These are phyloP conservation scores for Drosophila littoralis DNA, from an alignment of 1,140 invertebrate species.

Conservation along the genomic window DNA sequence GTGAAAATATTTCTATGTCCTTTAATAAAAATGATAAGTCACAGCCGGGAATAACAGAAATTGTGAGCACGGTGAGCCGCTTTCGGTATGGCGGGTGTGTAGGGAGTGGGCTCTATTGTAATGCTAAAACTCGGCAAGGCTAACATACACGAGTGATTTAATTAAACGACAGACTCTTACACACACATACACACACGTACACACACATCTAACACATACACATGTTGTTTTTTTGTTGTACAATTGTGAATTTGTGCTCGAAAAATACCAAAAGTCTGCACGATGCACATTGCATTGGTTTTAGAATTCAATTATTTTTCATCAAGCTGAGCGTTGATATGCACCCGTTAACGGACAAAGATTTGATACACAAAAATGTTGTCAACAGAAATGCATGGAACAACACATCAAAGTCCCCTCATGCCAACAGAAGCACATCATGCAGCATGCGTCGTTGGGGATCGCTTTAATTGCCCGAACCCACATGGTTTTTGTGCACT, in stretches of 20 bases:
- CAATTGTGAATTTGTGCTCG: constrained; percentile 26
- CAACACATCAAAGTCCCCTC: no score
- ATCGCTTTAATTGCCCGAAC: no score
- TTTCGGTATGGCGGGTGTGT: neutral
- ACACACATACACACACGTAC: constrained; percentile 7
- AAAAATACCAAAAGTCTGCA: constrained; percentile 4
- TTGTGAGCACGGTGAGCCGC: constrained; percentile 4
- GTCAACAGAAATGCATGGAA: no score
- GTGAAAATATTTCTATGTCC: constrained; percentile 60
- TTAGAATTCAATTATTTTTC: constrained; percentile 11
- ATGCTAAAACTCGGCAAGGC: constrained; percentile 48
- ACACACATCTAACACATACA: neutral
- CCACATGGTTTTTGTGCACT: no score
- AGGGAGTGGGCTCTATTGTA: constrained; percentile 34
- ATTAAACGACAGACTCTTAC: constrained; percentile 40
- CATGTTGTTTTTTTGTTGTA: constrained; percentile 18
- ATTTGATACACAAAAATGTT: constrained; percentile 1
- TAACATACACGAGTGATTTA: constrained; percentile 46
- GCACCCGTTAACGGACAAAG: no score
- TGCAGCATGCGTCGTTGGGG: no score
- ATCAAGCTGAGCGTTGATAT: constrained; percentile 2
- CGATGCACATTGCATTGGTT: neutral
- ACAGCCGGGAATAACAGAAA: constrained; percentile 43
- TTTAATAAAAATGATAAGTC: constrained; percentile 68
- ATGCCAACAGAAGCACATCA: no score